Evolutionary conservation across 35 echinoderm and acorn worm species (phyloP).

Genomic region (Heliocidaris tuberculata): DNA sequence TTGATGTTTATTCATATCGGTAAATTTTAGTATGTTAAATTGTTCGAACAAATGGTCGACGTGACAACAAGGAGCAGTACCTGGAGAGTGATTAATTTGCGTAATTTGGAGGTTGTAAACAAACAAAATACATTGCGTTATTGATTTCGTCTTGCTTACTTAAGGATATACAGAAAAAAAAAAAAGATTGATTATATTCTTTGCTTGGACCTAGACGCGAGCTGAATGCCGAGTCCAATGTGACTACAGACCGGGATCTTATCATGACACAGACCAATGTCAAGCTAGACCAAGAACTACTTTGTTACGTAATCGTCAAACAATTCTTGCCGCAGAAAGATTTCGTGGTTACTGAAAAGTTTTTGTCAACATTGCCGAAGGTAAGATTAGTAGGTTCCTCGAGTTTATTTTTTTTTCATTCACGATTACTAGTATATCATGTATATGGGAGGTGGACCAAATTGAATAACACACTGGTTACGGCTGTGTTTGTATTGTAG

Average conservation of each 20-base stretch:
- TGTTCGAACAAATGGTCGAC: no score
- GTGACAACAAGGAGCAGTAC: no score
- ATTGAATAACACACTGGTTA: background rate
- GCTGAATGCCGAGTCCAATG: conserved; percentile 22
- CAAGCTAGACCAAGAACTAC: background rate
- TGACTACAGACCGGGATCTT: background rate
- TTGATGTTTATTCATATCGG: no score
- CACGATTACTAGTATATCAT: background rate
- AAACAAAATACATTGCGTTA: background rate
- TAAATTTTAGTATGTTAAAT: no score
- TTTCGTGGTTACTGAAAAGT: background rate
- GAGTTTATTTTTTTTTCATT: background rate
- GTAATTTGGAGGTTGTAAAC: no score
- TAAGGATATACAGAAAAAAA: background rate
- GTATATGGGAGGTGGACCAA: background rate
- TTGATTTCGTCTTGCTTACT: background rate
- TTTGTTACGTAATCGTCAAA: background rate
- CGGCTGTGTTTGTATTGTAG: background rate
- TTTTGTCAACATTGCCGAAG: conserved; percentile 27
- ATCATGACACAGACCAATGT: conserved; percentile 29
- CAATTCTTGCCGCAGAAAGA: background rate
- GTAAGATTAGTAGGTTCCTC: background rate
- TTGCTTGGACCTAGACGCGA: background rate
- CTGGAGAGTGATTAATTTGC: no score
- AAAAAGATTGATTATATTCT: background rate